Conservation (phyloP, 2,888 invertebrate species). For the Spodoptera littoralis region DNA sequence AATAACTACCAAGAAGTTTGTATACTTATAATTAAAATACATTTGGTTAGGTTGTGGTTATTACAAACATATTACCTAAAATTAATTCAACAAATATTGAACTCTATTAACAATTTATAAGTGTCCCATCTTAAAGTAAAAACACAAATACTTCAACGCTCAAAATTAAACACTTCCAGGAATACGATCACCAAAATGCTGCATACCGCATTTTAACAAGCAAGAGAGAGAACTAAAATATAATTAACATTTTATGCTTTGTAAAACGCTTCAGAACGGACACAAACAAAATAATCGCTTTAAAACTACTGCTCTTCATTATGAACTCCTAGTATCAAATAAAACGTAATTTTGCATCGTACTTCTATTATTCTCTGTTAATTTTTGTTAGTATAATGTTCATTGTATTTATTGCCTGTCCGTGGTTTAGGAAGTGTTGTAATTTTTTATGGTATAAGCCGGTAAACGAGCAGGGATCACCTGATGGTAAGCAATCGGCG, state of each 20-base stretch:
- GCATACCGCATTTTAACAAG: conserved; percentile 20
- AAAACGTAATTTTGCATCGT: conserved; percentile 7
- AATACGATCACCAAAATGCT: conserved; percentile 12
- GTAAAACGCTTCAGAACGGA: conserved; percentile 19
- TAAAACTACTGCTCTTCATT: conserved; percentile 27
- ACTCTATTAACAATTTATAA: too few species aligned
- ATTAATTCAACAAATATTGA: too few species aligned
- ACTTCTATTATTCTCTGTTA: conserved; percentile 21
- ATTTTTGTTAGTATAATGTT: conserved; percentile 17
- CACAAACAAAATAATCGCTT: conserved; percentile 42
- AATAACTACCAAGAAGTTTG: too few species aligned
- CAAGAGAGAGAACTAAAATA: conserved; percentile 37
- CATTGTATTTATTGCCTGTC: conserved; percentile 10
- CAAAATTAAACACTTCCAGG: background rate
- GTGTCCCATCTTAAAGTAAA: too few species aligned
- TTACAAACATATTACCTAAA: too few species aligned
- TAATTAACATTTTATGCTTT: conserved; percentile 28
- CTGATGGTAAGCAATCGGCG: too few species aligned
- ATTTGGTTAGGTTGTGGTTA: too few species aligned
- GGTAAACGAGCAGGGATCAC: too few species aligned
- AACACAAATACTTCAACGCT: too few species aligned
- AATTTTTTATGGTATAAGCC: too few species aligned
- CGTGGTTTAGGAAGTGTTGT: conserved; percentile 2
- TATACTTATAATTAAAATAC: too few species aligned
- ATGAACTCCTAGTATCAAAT: conserved; percentile 25